Conservation (phyloP, 2,888 invertebrate genomes). For the Pachydiplax longipennis region DNA sequence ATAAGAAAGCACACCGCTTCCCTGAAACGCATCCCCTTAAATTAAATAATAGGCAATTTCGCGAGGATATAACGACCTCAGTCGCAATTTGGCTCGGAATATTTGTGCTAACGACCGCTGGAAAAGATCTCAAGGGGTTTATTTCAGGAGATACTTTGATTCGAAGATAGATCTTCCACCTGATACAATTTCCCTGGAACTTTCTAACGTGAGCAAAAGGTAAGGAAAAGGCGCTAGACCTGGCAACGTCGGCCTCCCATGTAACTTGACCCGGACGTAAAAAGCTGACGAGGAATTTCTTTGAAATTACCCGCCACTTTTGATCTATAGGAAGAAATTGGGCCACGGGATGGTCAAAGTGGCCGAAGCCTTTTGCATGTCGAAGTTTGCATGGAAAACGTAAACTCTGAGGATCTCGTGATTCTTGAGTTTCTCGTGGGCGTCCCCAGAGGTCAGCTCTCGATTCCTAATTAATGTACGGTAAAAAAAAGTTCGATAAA, state of each 20-base stretch:
- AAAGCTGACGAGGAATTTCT: not conserved
- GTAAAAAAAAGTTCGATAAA: too few relatives aligned
- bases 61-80: too few relatives aligned
- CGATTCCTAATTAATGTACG: too few relatives aligned
- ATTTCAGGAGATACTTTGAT: not conserved
- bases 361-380: too few relatives aligned
- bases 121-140: not conserved
- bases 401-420: too few relatives aligned
- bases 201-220: slow-evolving; percentile 4
- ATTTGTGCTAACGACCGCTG: not conserved
- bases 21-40: too few relatives aligned
- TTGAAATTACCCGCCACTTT: not conserved
- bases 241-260: slow-evolving; percentile 29
- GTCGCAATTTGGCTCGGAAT: too few relatives aligned
- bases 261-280: slow-evolving; percentile 26
- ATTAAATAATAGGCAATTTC: too few relatives aligned
- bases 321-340: not conserved
- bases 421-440: too few relatives aligned
- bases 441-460: too few relatives aligned
- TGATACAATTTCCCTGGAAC: not conserved
- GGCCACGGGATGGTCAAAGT: not conserved
- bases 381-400: too few relatives aligned
- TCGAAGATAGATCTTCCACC: not conserved
- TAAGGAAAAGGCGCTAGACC: not conserved
- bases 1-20: too few relatives aligned